Evolutionary conservation across 2,797 vertebrate genomes (phyloP), one percentile per base, ranked within the genome.

Genomic region (Pangasius larnaudii): DNA sequence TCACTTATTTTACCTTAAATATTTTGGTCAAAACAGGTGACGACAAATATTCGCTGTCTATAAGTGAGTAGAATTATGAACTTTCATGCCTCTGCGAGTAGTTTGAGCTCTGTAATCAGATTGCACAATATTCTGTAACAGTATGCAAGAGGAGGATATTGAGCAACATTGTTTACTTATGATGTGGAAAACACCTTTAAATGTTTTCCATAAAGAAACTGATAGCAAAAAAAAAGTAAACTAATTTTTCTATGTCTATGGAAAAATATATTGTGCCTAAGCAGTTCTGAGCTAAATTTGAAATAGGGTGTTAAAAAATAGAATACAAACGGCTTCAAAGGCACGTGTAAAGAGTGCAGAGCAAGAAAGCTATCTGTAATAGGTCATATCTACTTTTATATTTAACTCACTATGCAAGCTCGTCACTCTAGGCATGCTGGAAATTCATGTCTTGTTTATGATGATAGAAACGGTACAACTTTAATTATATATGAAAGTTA

Each of bases 71-170:
- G 9, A 86, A 65, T 42, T 27, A 27, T 51, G 30, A 74, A 85
- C 10, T 63, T 51, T 53, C 0, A 22, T 51, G 65, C 65, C 22
- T 72, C 53, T 71, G 39, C 10, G 19, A 4, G 72, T 13, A 42
- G 18, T 6, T 24, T 79, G 75, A 85, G 53, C 75, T 85, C 75
- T 59, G 42, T 46, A 33, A 81, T 74, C 65, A 82, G 24, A 13
- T 80, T 59, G 63, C 39, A 33, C 75, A 51, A 85, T 72, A 58
- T 49, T 79, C 10, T 49, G 27, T 30, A 80, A 13, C 39, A 33
- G 53, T 18, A 71, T 7, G 14, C 42, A 63, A 39, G 27, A 74
- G 56, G 75, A 88, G 69, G 88, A 88, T 86, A 88, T 86, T 88
- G 77, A 77, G 71, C 59, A 75, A 71, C 42, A 36, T 42, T 85